phyloP scores from a whole-genome alignment of 2,797 vertebrate species.

The Cetoscarus ocellatus region DNA sequence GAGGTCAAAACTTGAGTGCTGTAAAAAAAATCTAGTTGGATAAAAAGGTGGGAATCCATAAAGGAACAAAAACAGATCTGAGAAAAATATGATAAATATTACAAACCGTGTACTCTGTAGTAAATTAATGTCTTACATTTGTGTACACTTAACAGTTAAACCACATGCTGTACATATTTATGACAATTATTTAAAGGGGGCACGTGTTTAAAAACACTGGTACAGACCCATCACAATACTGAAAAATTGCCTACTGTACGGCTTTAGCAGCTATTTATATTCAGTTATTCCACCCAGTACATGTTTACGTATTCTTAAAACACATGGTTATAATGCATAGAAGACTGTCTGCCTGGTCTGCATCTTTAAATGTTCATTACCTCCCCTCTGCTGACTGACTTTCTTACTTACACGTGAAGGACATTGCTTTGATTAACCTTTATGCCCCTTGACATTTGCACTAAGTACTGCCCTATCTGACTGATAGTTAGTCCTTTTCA shows the following conservation, averaged over 20 bases:
- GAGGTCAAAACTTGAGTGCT: background rate
- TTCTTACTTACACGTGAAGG: slow-evolving; percentile 5
- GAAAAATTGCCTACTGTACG: too few species aligned
- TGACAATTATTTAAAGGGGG: background rate
- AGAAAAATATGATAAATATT: too few species aligned
- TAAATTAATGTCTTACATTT: too few species aligned
- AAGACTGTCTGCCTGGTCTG: slow-evolving; percentile 23
- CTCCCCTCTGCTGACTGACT: background rate
- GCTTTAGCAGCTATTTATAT: too few species aligned
- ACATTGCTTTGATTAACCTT: slow-evolving; percentile 48
- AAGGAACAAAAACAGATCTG: too few species aligned
- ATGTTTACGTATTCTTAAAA: slow-evolving; percentile 3
- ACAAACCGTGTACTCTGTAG: too few species aligned
- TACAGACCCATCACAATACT: too few species aligned
- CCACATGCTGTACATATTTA: background rate
- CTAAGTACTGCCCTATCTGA: slow-evolving; percentile 1
- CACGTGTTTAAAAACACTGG: too few species aligned
- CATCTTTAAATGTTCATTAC: slow-evolving; percentile 13
- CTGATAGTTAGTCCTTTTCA: slow-evolving; percentile 16
- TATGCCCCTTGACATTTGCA: slow-evolving; percentile 33
- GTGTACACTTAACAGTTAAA: too few species aligned
- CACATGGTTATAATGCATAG: slow-evolving; percentile 17
- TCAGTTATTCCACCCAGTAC: too few species aligned
- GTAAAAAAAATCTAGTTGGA: too few species aligned
- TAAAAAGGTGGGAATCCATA: too few species aligned